Evolutionary conservation across 2,113 vertebrate species (phyloP).

Genomic region (Ia io): DNA sequence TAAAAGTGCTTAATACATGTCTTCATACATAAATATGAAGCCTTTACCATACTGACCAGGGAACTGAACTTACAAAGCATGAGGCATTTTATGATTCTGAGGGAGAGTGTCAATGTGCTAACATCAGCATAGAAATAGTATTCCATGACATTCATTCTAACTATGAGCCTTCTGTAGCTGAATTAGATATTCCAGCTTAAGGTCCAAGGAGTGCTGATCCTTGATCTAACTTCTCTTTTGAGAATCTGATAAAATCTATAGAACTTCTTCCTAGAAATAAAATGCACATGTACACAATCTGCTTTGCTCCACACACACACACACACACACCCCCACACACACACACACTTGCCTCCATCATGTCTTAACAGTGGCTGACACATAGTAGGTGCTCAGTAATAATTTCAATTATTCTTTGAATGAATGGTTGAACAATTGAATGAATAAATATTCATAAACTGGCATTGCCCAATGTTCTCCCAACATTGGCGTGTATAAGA

Average conservation of each 20-base stretch:
- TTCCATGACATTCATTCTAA: background rate
- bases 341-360: background rate
- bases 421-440: background rate
- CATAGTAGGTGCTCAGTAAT: no score
- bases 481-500: background rate
- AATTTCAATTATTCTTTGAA: background rate
- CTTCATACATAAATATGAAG: background rate
- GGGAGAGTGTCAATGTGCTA: background rate
- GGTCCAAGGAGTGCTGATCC: background rate
- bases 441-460: background rate
- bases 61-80: background rate
- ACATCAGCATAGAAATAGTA: background rate
- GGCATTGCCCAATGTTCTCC: background rate
- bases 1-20: background rate
- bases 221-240: constrained; percentile 16
- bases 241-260: background rate
- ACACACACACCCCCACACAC: no score
- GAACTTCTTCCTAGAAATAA: background rate
- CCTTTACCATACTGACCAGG: background rate
- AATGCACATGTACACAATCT: background rate
- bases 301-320: background rate
- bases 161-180: background rate
- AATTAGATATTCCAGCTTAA: background rate
- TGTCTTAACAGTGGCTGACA: no score
- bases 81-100: background rate